A percentile compares a stretch with the other conserved stretches of the same genome.
These are phyloP conservation scores for Entelurus aequoreus DNA, from an alignment of 2,113 vertebrate species.

Conservation along the genomic window DNA sequence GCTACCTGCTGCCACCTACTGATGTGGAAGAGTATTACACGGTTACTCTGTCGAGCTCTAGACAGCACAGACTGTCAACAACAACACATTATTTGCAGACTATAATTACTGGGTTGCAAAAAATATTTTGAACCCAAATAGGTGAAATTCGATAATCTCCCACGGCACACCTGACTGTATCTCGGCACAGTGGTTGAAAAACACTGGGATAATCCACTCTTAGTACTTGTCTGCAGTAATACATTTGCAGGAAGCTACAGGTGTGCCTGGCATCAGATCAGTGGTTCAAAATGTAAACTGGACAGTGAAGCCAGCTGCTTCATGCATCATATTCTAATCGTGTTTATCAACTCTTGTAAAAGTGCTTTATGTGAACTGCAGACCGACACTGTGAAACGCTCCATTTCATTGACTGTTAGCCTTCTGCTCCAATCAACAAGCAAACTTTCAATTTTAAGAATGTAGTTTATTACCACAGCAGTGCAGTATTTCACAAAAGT, in stretches of 20 bases:
- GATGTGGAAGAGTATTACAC: too few species aligned
- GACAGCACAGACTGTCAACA: too few species aligned
- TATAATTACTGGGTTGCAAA: too few species aligned
- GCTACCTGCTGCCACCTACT: too few species aligned
- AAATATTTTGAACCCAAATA: too few species aligned
- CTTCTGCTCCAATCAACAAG: background rate
- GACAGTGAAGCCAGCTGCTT: constrained; percentile 1
- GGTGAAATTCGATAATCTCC: too few species aligned
- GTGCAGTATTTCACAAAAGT: background rate
- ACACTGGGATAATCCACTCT: too few species aligned
- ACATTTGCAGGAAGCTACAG: background rate
- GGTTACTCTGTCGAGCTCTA: too few species aligned
- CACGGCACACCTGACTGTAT: too few species aligned
- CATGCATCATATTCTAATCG: constrained; percentile 1
- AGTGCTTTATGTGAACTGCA: background rate
- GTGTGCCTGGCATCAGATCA: background rate
- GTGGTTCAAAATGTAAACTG: background rate
- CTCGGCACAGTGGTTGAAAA: too few species aligned
- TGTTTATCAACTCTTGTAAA: constrained; percentile 17
- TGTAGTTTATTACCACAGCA: background rate
- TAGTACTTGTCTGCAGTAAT: too few species aligned
- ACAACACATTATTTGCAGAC: too few species aligned
- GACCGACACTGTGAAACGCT: background rate
- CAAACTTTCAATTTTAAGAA: constrained; percentile 1
- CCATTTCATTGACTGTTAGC: constrained; percentile 23